These are phyloP conservation scores for Sycophila texana DNA, from an alignment of 2,888 invertebrate genomes.

Conservation along the genomic window DNA sequence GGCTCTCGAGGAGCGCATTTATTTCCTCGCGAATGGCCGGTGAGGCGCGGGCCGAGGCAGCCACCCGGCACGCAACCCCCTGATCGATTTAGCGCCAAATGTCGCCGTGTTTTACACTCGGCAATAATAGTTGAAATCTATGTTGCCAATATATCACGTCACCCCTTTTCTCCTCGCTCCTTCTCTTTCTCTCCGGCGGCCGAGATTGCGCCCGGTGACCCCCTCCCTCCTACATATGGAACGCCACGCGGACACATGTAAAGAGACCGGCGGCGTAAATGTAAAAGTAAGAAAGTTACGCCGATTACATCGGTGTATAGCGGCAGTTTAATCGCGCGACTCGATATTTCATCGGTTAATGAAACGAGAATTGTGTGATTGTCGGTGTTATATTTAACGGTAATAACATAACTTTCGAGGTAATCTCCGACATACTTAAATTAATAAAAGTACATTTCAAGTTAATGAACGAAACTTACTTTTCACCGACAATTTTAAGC, in stretches of 20 bases:
- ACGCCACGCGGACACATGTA: slow-evolving; percentile 56
- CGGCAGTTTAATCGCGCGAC: slow-evolving; percentile 43
- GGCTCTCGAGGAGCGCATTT: slow-evolving; percentile 57
- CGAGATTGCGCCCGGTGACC: neutral
- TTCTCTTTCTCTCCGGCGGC: slow-evolving; percentile 33
- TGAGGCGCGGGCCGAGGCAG: slow-evolving; percentile 37
- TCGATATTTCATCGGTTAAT: slow-evolving; percentile 58
- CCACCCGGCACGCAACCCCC: slow-evolving; percentile 61
- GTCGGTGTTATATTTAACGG: neutral
- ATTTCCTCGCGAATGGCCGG: slow-evolving; percentile 60
- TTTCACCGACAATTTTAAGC: too few relatives aligned
- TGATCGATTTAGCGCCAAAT: slow-evolving; percentile 76
- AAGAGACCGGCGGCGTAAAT: neutral
- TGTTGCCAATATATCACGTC: slow-evolving; percentile 75
- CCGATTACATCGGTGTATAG: slow-evolving; percentile 60
- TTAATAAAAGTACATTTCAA: too few relatives aligned
- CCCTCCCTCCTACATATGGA: slow-evolving; percentile 59
- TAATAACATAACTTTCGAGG: neutral
- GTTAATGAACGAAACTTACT: too few relatives aligned
- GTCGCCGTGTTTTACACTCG: slow-evolving; percentile 76
- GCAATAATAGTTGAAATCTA: slow-evolving; percentile 76
- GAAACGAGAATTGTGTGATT: slow-evolving; percentile 51
- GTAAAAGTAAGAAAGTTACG: slow-evolving; percentile 53
- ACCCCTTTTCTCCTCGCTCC: slow-evolving; percentile 64
- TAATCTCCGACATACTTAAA: too few relatives aligned